A percentile compares a stretch with the other conserved stretches of the same genome.
Evolutionary conservation across 2,113 vertebrate species (phyloP).

Genomic region (Chlamydotis undulata): DNA sequence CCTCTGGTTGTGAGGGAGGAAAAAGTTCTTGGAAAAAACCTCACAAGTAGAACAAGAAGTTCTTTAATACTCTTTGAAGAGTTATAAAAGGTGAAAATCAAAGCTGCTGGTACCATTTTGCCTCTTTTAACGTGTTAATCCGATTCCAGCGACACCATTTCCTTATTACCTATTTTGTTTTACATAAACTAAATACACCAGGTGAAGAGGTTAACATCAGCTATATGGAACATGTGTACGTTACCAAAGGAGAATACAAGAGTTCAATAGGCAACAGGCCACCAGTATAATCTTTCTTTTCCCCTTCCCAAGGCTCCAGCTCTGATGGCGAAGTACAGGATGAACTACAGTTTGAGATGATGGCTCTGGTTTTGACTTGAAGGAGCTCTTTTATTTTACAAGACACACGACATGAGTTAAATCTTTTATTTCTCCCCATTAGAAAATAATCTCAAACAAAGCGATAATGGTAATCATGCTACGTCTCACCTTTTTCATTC

Average conservation of each 20-base stretch:
- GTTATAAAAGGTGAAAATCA: neutral
- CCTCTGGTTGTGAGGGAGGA: neutral
- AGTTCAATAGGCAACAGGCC: neutral
- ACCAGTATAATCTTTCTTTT: neutral
- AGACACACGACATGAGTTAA: neutral
- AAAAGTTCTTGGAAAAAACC: neutral
- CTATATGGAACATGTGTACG: neutral
- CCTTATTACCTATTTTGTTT: neutral
- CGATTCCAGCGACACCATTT: neutral
- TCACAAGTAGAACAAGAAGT: neutral
- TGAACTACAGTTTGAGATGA: neutral
- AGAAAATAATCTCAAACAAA: neutral
- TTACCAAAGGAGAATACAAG: neutral
- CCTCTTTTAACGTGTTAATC: neutral
- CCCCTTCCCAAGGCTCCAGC: neutral
- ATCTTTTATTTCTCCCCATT: neutral
- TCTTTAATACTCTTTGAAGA: neutral
- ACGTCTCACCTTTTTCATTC: conserved; percentile 89
- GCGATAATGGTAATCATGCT: neutral
- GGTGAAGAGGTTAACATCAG: neutral
- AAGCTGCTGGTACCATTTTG: neutral
- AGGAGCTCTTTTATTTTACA: neutral
- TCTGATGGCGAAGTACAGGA: neutral
- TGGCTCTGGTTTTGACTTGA: neutral
- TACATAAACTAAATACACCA: accelerated